Base-by-base conservation (phyloP, 1,140 invertebrate species). In the Tetraneura akinire region DNA sequence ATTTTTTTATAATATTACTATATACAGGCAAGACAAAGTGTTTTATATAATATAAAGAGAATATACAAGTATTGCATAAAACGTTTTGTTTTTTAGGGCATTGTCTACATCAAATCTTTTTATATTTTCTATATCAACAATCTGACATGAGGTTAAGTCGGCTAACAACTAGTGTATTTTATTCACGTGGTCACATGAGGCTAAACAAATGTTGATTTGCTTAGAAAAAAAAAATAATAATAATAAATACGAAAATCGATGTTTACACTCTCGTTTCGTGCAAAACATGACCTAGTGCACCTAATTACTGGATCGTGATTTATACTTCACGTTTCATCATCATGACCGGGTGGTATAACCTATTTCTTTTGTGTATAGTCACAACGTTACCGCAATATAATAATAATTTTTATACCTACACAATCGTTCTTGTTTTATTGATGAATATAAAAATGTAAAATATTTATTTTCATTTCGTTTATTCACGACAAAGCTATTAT, bases 241-340 rank as follows among this genome's bases (percentile, higher is more conserved):
- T 37, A 37, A 8, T 37, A 37, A 51, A 51, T n/a, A 51, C 23
- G 16, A 49, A 71, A 71, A 51, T 51, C 68, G 4, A 71, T 51
- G 68, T 71, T 71, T 51, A 71, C 68, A 71, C 68, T 71, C 47
- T 71, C 45, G 10, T 51, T 71, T 71, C 68, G 68, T 71, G 47
- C 68, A 29, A 71, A 71, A 71, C 68, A 71, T 71, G 68, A 71
- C 68, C 68, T 71, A 71, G 68, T 71, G 47, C 26, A 29, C 68
- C 68, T 71, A 71, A 71, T 71, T 49, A 49, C 68, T 26, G 51
- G 68, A 51, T 71, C 68, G 68, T 71, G 68, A 71, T 71, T 71
- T 71, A 71, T 68, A 68, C 10, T 3, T 68, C n/a, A 45, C 16
- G 26, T 71, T 71, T 71, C 68, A 49, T 71, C 47, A 71, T 71